These are phyloP conservation scores for Macquaria ambigua DNA, from an alignment of 2,113 vertebrate genomes.

Conservation along the genomic window DNA sequence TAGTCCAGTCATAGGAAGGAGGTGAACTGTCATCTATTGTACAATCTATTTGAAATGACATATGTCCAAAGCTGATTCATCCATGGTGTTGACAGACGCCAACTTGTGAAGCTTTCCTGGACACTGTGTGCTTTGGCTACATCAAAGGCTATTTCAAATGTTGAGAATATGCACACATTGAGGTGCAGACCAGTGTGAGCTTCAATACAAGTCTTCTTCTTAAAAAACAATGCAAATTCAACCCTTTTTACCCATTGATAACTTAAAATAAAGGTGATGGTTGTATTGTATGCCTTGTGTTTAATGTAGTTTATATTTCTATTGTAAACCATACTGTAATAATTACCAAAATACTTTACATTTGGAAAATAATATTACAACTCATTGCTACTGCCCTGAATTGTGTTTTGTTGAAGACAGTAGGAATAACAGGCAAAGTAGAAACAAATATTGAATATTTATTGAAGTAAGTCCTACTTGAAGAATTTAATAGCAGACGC, in stretches of 20 bases:
- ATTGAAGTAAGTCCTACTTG: neutral
- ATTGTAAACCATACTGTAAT: neutral
- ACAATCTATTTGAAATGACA: constrained; percentile 10
- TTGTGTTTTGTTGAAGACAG: neutral
- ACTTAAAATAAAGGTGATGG: neutral
- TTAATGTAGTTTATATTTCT: neutral
- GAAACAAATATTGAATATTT: neutral
- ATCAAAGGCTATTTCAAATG: neutral
- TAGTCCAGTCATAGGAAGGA: neutral
- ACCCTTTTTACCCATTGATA: neutral
- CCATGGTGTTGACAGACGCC: neutral
- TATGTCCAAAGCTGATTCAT: neutral
- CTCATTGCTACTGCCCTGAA: neutral
- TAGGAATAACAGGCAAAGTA: neutral
- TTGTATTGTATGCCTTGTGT: neutral
- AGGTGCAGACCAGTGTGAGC: neutral
- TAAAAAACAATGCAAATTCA: neutral
- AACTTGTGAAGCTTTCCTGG: neutral
- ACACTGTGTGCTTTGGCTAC: neutral
- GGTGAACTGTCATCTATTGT: neutral
- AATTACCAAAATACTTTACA: neutral
- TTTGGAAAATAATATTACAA: neutral
- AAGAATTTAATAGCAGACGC: neutral
- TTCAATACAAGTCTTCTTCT: neutral
- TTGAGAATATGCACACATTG: neutral